A percentile compares a stretch with the other conserved stretches of the same genome.
Evolutionary conservation across 2,888 invertebrate genomes (phyloP).

Genomic region (Blastobasis lacticolella): DNA sequence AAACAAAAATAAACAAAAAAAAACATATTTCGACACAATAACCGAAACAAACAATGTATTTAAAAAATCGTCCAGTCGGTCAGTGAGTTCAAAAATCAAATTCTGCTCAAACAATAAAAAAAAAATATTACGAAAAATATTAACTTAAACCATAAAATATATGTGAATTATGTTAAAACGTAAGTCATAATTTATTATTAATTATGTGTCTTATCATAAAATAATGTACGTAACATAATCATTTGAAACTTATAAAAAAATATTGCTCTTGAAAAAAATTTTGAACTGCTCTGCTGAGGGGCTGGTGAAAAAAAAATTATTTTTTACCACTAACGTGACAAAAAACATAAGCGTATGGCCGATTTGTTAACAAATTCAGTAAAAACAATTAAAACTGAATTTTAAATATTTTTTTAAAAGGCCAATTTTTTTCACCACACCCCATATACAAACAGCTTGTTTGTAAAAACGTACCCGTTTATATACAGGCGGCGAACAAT

Average conservation of each 20-base stretch:
- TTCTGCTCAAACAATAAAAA: conserved; percentile 3
- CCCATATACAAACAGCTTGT: too few species aligned
- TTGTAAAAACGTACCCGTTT: too few species aligned
- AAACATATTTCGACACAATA: not conserved
- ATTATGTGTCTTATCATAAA: conserved; percentile 10
- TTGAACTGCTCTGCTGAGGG: not conserved
- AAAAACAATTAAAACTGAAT: too few species aligned
- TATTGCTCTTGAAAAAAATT: conserved; percentile 15
- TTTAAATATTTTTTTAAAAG: too few species aligned
- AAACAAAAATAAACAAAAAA: not conserved
- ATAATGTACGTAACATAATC: conserved; percentile 16
- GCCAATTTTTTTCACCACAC: too few species aligned
- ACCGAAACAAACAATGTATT: not conserved
- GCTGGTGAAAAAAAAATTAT: too few species aligned
- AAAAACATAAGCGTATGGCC: too few species aligned
- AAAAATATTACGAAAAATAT: conserved; percentile 3
- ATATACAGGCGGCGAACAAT: not conserved
- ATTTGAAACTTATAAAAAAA: conserved; percentile 20
- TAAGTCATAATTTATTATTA: conserved; percentile 17
- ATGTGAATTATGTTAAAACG: conserved; percentile 15
- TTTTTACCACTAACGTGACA: too few species aligned
- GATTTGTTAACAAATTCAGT: too few species aligned
- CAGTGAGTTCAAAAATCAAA: not conserved
- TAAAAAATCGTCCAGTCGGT: not conserved
- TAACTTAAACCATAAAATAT: conserved; percentile 18